These are phyloP conservation scores for Chinchilla lanigera DNA, from an alignment of 2,113 vertebrate genomes.

Conservation along the genomic window DNA sequence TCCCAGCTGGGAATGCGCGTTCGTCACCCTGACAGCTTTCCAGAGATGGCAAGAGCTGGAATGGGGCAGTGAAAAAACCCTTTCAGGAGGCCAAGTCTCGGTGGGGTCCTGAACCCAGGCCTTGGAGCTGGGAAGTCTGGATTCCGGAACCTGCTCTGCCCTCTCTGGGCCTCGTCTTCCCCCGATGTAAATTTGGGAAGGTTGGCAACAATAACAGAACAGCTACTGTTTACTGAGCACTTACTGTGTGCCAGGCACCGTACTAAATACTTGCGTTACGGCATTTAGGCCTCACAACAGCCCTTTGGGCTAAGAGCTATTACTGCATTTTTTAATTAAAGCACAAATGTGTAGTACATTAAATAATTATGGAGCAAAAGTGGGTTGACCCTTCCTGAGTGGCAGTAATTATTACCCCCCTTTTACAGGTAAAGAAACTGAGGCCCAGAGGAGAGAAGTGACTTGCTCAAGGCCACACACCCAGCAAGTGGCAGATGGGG, in stretches of 20 bases:
- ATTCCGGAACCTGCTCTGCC: background rate
- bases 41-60: background rate
- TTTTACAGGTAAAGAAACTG: conserved; percentile 23
- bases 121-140: background rate
- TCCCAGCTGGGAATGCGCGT: background rate
- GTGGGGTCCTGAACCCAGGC: background rate
- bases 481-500: background rate
- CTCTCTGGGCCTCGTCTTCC: background rate
- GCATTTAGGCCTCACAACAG: background rate
- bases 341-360: background rate
- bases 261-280: background rate
- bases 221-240: background rate
- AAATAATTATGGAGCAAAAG: background rate
- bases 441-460: background rate
- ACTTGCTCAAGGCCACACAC: background rate
- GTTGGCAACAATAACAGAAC: background rate
- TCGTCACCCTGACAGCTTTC: background rate
- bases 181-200: background rate
- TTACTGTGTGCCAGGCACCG: background rate
- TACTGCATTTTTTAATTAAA: background rate
- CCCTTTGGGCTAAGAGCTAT: background rate
- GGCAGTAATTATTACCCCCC: background rate
- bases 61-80: background rate
- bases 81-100: background rate
- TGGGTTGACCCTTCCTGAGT: background rate